Percentiles rank a stretch among this genome's conserved stretches.
These are phyloP conservation scores for Epinephelus malabaricus DNA, from an alignment of 2,797 vertebrate species.

Conservation along the genomic window DNA sequence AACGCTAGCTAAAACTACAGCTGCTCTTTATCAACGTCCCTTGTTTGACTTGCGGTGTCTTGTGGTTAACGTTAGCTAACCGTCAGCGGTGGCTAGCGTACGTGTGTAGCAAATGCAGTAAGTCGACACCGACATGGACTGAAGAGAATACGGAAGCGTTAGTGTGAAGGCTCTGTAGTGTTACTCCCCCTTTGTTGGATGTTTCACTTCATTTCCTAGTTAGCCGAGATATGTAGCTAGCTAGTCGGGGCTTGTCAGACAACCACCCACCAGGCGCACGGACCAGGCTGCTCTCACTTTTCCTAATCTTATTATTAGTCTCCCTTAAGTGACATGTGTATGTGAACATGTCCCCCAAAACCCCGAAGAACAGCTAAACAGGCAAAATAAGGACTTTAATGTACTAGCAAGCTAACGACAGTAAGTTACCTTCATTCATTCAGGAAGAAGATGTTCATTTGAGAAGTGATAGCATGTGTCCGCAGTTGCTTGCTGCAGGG, in stretches of 20 bases:
- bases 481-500: conserved; percentile 1
- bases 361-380: not conserved
- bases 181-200: not conserved
- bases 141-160: not conserved
- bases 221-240: conserved; percentile 55
- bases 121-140: not conserved
- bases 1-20: conserved; percentile 34
- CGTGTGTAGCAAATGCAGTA: not conserved
- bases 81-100: conserved; percentile 21
- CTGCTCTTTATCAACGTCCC: conserved; percentile 1
- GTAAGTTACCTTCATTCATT: conserved; percentile 33
- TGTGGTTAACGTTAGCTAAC: conserved; percentile 56
- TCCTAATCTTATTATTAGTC: conserved; percentile 12
- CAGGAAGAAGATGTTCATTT: conserved; percentile 46
- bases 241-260: conserved; percentile 41
- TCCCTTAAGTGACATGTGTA: not conserved
- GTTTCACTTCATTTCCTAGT: conserved; percentile 44
- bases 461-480: conserved; percentile 34
- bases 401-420: conserved; percentile 32
- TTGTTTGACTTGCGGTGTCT: conserved; percentile 9
- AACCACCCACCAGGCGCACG: conserved; percentile 3
- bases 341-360: not conserved
- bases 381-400: not conserved
- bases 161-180: not conserved
- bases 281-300: conserved; percentile 41